Conservation (phyloP, 2,888 invertebrate genomes). For the Elmis aenea region DNA sequence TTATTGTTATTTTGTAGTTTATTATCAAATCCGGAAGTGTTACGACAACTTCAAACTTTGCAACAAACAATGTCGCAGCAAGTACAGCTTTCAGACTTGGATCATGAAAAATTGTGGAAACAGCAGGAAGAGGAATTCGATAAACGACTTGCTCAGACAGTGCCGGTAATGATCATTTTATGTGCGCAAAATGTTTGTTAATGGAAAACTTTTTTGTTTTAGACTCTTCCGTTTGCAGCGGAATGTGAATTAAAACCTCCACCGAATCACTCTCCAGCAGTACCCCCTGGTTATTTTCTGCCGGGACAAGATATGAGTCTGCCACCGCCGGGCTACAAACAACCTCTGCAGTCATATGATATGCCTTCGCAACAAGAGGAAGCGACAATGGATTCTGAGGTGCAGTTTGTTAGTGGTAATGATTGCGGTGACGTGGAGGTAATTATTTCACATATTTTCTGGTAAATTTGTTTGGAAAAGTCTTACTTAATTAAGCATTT, state of each 20-base stretch:
- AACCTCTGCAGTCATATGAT: slow-evolving; percentile 33
- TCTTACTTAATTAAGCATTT: slow-evolving; percentile 3
- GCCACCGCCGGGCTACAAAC: slow-evolving; percentile 53
- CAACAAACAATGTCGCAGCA: slow-evolving; percentile 48
- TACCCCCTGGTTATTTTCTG: slow-evolving; percentile 30
- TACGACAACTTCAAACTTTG: slow-evolving; percentile 79
- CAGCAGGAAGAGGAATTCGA: slow-evolving; percentile 72
- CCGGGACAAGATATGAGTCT: slow-evolving; percentile 47
- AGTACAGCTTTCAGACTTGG: slow-evolving; percentile 58
- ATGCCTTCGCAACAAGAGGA: slow-evolving; percentile 37
- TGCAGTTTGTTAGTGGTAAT: slow-evolving; percentile 56
- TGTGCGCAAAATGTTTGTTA: slow-evolving; percentile 1
- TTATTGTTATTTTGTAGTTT: too few species aligned
- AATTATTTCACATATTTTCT: slow-evolving; percentile 12
- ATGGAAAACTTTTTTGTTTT: slow-evolving; percentile 27
- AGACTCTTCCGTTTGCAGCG: slow-evolving; percentile 61
- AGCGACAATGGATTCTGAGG: slow-evolving; percentile 58
- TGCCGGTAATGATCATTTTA: slow-evolving; percentile 51
- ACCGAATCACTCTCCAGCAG: slow-evolving; percentile 31
- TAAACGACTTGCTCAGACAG: slow-evolving; percentile 68
- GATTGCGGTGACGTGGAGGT: slow-evolving; percentile 40
- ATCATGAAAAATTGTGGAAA: slow-evolving; percentile 64
- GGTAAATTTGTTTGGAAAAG: slow-evolving; percentile 1
- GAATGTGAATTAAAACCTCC: slow-evolving; percentile 59
- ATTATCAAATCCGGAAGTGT: slow-evolving; percentile 80